Evolutionary conservation across 2,113 vertebrate species (phyloP).

Genomic region (Ophthalmolycus amberensis): DNA sequence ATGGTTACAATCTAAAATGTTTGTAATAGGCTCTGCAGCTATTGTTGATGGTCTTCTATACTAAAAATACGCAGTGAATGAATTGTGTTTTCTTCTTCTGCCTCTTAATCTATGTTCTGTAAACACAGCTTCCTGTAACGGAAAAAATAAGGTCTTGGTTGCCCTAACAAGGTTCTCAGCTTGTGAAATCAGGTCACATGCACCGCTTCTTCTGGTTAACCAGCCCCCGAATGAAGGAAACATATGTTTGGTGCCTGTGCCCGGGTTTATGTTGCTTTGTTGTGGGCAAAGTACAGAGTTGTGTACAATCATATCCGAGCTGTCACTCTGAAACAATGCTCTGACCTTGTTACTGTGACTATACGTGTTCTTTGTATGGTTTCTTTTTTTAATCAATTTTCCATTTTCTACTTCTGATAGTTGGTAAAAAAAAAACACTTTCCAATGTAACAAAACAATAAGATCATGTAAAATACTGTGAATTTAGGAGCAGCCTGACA

Average conservation of each 20-base stretch:
- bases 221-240: not conserved
- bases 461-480: too few relatives aligned
- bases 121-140: conserved; percentile 8
- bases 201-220: not conserved
- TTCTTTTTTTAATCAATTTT: not conserved
- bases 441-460: not conserved
- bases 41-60: not conserved
- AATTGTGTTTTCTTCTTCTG: too few relatives aligned
- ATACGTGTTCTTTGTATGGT: not conserved
- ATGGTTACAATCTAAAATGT: not conserved
- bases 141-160: not conserved
- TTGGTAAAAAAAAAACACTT: not conserved
- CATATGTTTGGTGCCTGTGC: not conserved
- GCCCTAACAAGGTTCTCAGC: not conserved
- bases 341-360: not conserved
- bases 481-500: too few relatives aligned
- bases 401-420: not conserved
- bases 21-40: not conserved
- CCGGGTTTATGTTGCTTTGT: conserved; percentile 3
- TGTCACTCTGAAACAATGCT: not conserved
- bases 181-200: conserved; percentile 46
- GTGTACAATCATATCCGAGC: not conserved
- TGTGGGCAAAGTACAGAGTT: conserved; percentile 19
- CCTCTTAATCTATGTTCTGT: not conserved
- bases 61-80: too few relatives aligned